Evolutionary conservation across 2,888 invertebrate genomes (phyloP), one percentile per base, ranked within the genome.

Genomic region (Siphlonurus alternatus): DNA sequence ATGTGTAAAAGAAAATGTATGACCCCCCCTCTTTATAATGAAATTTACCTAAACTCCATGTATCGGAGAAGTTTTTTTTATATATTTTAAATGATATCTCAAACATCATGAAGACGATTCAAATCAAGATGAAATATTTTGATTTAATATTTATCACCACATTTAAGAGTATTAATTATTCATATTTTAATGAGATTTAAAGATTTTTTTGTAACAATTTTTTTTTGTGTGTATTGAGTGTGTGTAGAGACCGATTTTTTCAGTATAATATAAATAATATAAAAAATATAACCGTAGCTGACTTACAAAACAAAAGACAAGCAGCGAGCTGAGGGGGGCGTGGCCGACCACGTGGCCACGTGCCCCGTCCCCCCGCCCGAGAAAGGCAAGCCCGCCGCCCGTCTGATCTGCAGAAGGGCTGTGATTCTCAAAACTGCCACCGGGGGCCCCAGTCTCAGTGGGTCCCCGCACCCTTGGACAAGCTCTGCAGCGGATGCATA

Each of bases 361-460:
- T n/a, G n/a, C n/a, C n/a, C n/a, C n/a, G n/a, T n/a, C n/a, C n/a
- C n/a, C n/a, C n/a, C n/a, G n/a, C n/a, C n/a, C n/a, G n/a, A n/a
- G n/a, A 38, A 38, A 38, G 7, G 38, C 38, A 38, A 38, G 38
- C 38, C 38, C 38, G 38, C 38, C 38, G 59, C 64, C 61, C 61
- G 51, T 61, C 61, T 54, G 61, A 54, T 64, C 64, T 64, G 61
- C 64, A 61, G 64, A 64, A 61, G 64, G 70, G 70, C 70, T 70
- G 70, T 70, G 70, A 70, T 68, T 68, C 66, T 67, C 64, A 67
- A 66, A 69, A 70, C 70, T 70, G 70, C 70, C 70, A 70, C 64
- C 66, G 63, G 63, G 60, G 63, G 66, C 65, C 59, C 63, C 38
- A 38, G 15, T 38, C 38, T 38, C 38, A 38, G 38, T 38, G 38